Conservation (phyloP, 2,113 vertebrate genomes). For the Ceyx cyanopectus region DNA sequence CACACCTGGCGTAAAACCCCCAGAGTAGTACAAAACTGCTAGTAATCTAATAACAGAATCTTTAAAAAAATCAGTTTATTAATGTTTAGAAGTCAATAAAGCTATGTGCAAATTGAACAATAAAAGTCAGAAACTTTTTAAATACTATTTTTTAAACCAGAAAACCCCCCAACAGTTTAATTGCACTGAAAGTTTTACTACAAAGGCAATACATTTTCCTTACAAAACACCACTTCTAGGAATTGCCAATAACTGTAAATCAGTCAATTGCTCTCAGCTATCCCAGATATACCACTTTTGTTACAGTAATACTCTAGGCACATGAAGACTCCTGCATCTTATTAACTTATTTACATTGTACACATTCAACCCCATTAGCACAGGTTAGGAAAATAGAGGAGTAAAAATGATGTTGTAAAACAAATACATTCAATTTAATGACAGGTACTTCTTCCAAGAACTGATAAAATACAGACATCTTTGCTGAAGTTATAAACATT, state of each 20-base stretch:
- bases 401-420: conserved; percentile 63
- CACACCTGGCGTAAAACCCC: not conserved
- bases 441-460: conserved; percentile 57
- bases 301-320: conserved; percentile 76
- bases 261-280: conserved; percentile 49
- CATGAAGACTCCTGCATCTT: conserved; percentile 52
- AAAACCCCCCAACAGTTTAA: conserved; percentile 67
- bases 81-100: conserved; percentile 85
- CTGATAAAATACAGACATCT: conserved; percentile 49
- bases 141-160: conserved; percentile 79
- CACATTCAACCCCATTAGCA: conserved; percentile 77
- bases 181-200: conserved; percentile 84
- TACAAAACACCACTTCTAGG: conserved; percentile 67
- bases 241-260: conserved; percentile 54
- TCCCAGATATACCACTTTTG: conserved; percentile 59
- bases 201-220: conserved; percentile 66
- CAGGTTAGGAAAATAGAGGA: conserved; percentile 75
- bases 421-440: conserved; percentile 80
- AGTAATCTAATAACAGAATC: conserved; percentile 27
- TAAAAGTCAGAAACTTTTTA: conserved; percentile 82
- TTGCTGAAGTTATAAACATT: conserved; percentile 58
- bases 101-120: conserved; percentile 86
- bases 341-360: conserved; percentile 65
- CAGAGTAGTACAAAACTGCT: not conserved
- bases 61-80: conserved; percentile 85